Evolutionary conservation across 2,113 vertebrate species (phyloP).

Genomic region (Xenus cinereus): DNA sequence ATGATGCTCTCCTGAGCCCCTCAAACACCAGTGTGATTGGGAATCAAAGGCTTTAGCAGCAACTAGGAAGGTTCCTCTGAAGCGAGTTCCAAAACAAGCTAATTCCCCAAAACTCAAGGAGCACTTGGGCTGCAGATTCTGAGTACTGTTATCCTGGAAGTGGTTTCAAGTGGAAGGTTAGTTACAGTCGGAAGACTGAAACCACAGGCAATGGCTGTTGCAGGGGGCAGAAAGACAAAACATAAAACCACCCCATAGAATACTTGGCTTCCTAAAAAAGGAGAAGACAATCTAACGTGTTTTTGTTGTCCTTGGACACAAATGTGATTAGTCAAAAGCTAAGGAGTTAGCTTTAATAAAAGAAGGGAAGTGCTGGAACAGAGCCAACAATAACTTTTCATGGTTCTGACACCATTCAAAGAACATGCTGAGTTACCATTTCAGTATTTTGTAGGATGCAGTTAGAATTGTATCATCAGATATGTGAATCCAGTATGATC

Average conservation of each 20-base stretch:
- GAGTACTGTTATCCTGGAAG: not conserved
- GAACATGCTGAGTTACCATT: not conserved
- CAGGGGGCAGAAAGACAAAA: not conserved
- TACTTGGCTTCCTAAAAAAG: not conserved
- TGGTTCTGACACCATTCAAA: not conserved
- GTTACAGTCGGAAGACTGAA: not conserved
- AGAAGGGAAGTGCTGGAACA: not conserved
- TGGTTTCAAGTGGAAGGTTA: not conserved
- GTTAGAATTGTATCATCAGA: not conserved
- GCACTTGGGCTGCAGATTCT: not conserved
- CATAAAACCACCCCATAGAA: not conserved
- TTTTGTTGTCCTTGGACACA: not conserved
- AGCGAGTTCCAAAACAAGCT: fast-evolving
- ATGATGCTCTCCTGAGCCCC: not conserved
- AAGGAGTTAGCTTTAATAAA: not conserved
- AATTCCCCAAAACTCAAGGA: not conserved
- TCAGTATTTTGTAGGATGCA: not conserved
- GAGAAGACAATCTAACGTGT: not conserved
- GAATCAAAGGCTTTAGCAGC: not conserved
- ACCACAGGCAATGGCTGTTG: not conserved
- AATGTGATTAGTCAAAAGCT: not conserved
- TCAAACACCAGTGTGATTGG: fast-evolving
- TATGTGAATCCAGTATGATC: not conserved
- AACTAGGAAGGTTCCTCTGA: not conserved
- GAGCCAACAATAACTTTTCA: not conserved